phyloP scores from a whole-genome alignment of 2,113 vertebrate species.

The Apteryx owenii region DNA sequence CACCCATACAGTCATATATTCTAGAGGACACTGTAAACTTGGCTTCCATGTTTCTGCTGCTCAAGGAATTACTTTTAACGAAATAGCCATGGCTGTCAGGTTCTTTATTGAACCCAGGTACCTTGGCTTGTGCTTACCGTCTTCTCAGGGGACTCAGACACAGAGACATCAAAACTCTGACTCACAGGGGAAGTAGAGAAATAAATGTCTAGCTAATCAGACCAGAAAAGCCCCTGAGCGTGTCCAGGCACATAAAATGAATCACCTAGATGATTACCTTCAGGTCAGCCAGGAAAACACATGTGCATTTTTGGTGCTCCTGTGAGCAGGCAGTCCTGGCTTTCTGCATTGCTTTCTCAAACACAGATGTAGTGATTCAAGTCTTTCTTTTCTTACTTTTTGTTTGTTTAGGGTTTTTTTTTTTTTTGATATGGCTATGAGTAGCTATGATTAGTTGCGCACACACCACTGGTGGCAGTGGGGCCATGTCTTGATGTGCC shows the following conservation, averaged over 20 bases:
- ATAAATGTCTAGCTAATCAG: not conserved
- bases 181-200: not conserved
- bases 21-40: not conserved
- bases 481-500: not conserved
- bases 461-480: not conserved
- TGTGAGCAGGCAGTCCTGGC: not conserved
- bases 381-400: not conserved
- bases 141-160: not conserved
- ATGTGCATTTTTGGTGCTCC: not conserved
- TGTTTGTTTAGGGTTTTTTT: not conserved
- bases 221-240: not conserved
- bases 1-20: not conserved
- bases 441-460: not conserved
- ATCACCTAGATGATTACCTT: not conserved
- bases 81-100: not conserved
- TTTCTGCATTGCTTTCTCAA: not conserved
- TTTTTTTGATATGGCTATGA: not conserved
- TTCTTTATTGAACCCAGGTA: not conserved
- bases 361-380: not conserved
- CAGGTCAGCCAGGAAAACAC: not conserved
- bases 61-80: not conserved
- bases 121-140: not conserved
- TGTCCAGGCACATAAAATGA: not conserved
- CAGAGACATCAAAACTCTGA: not conserved
- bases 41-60: not conserved